Percentiles rank a stretch among this genome's conserved stretches.
Conservation (phyloP, 2,888 invertebrate genomes). For the Melanophora roralis region DNA sequence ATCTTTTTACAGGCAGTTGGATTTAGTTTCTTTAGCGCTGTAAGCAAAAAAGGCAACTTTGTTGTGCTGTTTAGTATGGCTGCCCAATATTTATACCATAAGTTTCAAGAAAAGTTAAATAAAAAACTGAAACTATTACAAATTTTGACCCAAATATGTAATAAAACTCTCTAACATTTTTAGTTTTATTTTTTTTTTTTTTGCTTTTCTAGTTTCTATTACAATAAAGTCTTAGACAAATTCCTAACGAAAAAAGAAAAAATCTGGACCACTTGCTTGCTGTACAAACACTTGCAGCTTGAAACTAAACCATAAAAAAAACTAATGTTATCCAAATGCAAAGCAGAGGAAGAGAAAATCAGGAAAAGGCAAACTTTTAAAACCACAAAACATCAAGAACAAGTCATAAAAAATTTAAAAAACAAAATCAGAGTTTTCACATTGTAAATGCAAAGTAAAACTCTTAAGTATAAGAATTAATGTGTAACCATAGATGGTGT, state of each 20-base stretch:
- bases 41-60: too few species aligned
- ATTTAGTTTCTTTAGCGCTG: too few species aligned
- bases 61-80: too few species aligned
- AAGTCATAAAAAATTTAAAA: neutral
- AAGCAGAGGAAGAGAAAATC: neutral
- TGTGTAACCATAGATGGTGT: slow-evolving; percentile 8
- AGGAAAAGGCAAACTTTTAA: slow-evolving; percentile 30
- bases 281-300: slow-evolving; percentile 22
- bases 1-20: too few species aligned
- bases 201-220: slow-evolving; percentile 6
- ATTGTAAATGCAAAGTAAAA: slow-evolving; percentile 50
- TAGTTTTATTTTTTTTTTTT: neutral
- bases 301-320: slow-evolving; percentile 27
- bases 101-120: slow-evolving; percentile 9
- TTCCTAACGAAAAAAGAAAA: slow-evolving; percentile 41
- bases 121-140: slow-evolving; percentile 63
- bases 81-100: slow-evolving; percentile 9
- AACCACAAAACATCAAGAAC: slow-evolving; percentile 41
- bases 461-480: slow-evolving; percentile 43
- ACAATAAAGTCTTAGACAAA: slow-evolving; percentile 39
- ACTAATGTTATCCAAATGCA: slow-evolving; percentile 35
- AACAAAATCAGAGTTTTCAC: slow-evolving; percentile 47
- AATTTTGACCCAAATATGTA: slow-evolving; percentile 65
- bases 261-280: slow-evolving; percentile 57
- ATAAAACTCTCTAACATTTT: slow-evolving; percentile 51